Conservation (phyloP, 2,888 invertebrate genomes). For the Pandemis corylana region DNA sequence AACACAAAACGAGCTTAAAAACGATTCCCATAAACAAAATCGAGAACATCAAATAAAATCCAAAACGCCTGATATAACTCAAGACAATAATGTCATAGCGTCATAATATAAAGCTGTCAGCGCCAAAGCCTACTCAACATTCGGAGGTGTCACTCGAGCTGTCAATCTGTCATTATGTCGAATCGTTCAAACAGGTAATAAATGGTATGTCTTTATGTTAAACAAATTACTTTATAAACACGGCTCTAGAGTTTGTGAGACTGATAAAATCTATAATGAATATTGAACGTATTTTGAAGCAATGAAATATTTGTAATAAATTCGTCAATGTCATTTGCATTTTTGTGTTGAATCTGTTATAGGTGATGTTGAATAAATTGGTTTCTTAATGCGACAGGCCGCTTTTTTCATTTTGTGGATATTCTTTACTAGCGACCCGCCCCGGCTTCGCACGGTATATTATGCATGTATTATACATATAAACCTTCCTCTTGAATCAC, state of each 20-base stretch:
- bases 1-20: neutral
- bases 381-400: neutral
- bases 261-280: slow-evolving; percentile 29
- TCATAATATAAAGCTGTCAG: slow-evolving; percentile 22
- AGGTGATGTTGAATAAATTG: neutral
- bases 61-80: slow-evolving; percentile 11
- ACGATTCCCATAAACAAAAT: neutral
- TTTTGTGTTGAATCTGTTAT: neutral
- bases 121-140: slow-evolving; percentile 21
- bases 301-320: neutral
- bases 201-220: slow-evolving; percentile 33
- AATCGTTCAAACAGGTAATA: slow-evolving; percentile 14
- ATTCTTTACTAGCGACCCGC: too few relatives aligned
- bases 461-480: too few relatives aligned
- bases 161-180: slow-evolving; percentile 24
- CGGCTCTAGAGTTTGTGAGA: slow-evolving; percentile 8
- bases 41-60: slow-evolving; percentile 16
- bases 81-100: slow-evolving; percentile 25
- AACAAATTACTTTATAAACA: slow-evolving; percentile 37
- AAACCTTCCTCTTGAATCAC: too few relatives aligned
- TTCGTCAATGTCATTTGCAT: slow-evolving; percentile 10
- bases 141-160: slow-evolving; percentile 4
- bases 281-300: slow-evolving; percentile 19
- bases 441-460: too few relatives aligned
- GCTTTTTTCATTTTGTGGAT: neutral